A percentile compares a stretch with the other conserved stretches of the same genome.
phyloP scores from a whole-genome alignment of 2,113 vertebrate genomes.

The Pan paniscus region DNA sequence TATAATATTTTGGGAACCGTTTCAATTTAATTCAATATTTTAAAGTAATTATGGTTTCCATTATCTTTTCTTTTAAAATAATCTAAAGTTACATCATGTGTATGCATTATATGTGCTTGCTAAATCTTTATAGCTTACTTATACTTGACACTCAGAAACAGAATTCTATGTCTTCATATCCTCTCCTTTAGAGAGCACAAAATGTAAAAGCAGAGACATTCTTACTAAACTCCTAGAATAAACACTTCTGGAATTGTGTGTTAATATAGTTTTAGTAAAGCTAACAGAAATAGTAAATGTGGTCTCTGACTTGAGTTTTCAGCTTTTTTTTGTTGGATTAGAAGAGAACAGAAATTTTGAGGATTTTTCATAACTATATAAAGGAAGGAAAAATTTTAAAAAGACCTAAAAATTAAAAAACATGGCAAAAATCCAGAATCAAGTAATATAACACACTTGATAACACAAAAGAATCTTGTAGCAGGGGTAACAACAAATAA shows the following conservation, averaged over 20 bases:
- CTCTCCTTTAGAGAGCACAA: not conserved
- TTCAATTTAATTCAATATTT: not conserved
- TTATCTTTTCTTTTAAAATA: not conserved
- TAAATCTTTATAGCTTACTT: not conserved
- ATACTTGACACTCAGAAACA: not conserved
- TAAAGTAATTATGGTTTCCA: constrained; percentile 10
- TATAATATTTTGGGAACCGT: not conserved
- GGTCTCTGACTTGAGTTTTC: not conserved
- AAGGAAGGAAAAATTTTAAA: not conserved
- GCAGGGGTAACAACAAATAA: not conserved
- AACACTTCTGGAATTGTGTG: not conserved
- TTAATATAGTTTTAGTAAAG: not conserved
- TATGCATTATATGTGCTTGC: not conserved
- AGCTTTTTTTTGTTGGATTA: not conserved
- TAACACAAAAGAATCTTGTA: not conserved
- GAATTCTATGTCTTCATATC: not conserved
- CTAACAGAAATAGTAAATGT: not conserved
- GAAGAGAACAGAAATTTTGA: not conserved
- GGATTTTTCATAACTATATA: not conserved
- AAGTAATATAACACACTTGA: not conserved
- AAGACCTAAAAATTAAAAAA: not conserved
- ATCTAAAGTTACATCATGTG: not conserved
- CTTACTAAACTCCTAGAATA: not conserved
- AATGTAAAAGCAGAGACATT: not conserved
- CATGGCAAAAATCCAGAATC: not conserved